Evolutionary conservation across 2,888 invertebrate species (phyloP), one percentile per base, ranked within the genome.

Genomic region (Adelognathus sp.): DNA sequence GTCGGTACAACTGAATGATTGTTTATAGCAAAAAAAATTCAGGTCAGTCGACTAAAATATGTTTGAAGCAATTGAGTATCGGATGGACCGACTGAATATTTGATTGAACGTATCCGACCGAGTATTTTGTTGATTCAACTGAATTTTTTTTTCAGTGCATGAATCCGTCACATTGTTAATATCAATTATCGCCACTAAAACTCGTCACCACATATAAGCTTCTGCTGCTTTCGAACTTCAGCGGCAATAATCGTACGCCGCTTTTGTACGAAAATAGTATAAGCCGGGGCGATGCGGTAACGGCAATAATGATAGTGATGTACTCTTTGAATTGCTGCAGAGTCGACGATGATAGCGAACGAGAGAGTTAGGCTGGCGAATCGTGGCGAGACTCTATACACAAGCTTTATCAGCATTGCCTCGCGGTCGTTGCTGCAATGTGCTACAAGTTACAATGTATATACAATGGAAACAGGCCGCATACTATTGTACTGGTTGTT

Each of bases 321-420:
- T 46, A 31, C 44, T 9, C 5, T 64, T 50, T 33, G 21, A 6
- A 6, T 50, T 46, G 16, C 64, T 16, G 44, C 16, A 29, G 21
- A 6, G n/a, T 3, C 33, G 64, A 50, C 29, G 46, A 63, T 31
- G 46, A 46, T 3, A 21, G 18, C n/a, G 46, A 29, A 46, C n/a
- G n/a, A n/a, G 21, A 29, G 46, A 46, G 21, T 5, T 27, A 46
- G 31, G 31, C n/a, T 7, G 46, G 33, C 29, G 46, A 33, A 18
- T 5, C 64, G 50, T 61, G 16, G 27, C 33, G 24, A 18, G 24
- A n/a, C 21, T 64, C 31, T 54, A 54, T 64, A 29, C 18, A 46
- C 11, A 63, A 29, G 44, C n/a, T 63, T 63, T 63, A 63, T 63
- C 44, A 44, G n/a, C n/a, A 11, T 7, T 44, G 44, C 61, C 16